Evolutionary conservation across 2,797 vertebrate genomes (phyloP).

Genomic region (Leontopithecus rosalia): DNA sequence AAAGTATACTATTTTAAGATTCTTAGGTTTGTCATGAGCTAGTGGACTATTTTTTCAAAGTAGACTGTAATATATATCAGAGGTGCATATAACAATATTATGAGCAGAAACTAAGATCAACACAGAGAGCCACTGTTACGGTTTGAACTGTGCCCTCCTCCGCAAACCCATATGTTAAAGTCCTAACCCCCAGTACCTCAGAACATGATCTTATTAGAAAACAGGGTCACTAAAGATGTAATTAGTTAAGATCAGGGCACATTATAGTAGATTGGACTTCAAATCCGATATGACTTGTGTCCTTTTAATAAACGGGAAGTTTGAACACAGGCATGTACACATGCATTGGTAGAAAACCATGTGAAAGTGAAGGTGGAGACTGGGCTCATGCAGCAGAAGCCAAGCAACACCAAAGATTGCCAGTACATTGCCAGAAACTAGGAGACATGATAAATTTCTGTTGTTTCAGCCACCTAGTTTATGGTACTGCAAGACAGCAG

Average conservation of each 20-base stretch:
- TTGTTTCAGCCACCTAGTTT: not conserved
- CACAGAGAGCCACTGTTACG: not conserved
- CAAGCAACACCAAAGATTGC: not conserved
- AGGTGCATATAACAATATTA: not conserved
- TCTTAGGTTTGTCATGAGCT: not conserved
- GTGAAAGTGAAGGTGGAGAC: not conserved
- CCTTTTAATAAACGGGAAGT: not conserved
- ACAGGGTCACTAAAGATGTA: not conserved
- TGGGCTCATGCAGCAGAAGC: not conserved
- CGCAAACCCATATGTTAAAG: not conserved
- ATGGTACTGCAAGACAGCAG: not conserved
- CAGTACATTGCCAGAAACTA: not conserved
- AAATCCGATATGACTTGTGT: not conserved
- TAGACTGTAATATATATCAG: not conserved
- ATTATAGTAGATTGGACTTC: not conserved
- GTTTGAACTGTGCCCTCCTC: not conserved
- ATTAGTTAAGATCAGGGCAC: not conserved
- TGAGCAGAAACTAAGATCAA: not conserved
- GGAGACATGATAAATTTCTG: not conserved
- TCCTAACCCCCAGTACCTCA: not conserved
- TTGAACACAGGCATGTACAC: not conserved
- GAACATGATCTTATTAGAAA: not conserved
- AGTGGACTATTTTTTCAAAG: not conserved
- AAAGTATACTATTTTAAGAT: not conserved
- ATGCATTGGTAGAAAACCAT: not conserved